Evolutionary conservation across 2,888 invertebrate species (phyloP), one percentile per base, ranked within the genome.

Genomic region (Agrotis puta): DNA sequence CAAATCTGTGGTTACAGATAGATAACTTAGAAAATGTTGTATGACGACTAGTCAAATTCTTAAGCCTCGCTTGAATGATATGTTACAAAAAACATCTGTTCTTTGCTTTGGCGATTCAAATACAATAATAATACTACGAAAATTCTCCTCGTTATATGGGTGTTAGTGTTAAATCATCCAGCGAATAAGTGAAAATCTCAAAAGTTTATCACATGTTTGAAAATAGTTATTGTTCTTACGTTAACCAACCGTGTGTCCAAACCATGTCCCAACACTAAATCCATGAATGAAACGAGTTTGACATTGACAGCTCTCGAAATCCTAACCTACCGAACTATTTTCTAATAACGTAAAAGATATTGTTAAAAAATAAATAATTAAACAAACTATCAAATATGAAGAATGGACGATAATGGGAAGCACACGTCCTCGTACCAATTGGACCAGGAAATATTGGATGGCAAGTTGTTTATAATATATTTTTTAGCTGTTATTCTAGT

Each of bases 321-420:
- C 71, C 73, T 91, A 92, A 92, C 91, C 91, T 92, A 86, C 85
- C 84, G 85, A 84, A 87, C 83, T 87, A 86, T 79, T 81, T 81
- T 87, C 82, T 85, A 84, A 81, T 88, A 90, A 83, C 86, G 88
- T 85, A 87, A 89, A 83, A 89, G 83, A 88, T 87, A 90, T 85
- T 88, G 82, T 77, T 83, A 81, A 81, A 86, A n/a, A 88, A 88
- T 90, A 91, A 89, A 88, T 86, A 88, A 85, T 89, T 80, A 81
- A 89, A 90, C 87, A 90, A 90, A 84, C 88, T 90, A 88, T 84
- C 90, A 94, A 95, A 92, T 93, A 95, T 96, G 95, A 95, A 96
- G 95, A 94, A 96, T 96, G 96, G 95, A 95, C 93, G 95, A 95
- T 93, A 93, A 93, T 90, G 92, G 89, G 88, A 95, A 94, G 88